Evolutionary conservation across 2,113 vertebrate genomes (phyloP).

Genomic region (Oxyruncus cristatus): DNA sequence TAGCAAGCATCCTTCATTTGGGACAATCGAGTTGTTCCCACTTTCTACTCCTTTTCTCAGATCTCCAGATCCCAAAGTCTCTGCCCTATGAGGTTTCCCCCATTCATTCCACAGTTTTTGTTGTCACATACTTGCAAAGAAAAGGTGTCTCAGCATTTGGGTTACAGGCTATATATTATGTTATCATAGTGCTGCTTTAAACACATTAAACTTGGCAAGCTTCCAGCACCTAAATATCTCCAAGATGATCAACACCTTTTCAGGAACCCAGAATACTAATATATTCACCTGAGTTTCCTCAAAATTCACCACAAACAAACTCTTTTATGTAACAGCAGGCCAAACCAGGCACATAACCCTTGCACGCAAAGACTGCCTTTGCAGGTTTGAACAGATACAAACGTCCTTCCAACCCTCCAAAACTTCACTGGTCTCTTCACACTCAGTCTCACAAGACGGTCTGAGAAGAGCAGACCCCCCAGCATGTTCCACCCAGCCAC

Average conservation of each 20-base stretch:
- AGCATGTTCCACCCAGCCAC: rapidly evolving
- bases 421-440: not conserved
- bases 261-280: not conserved
- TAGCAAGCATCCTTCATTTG: not conserved
- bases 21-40: not conserved
- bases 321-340: not conserved
- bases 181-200: not conserved
- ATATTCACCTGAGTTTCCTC: not conserved
- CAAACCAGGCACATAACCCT: not conserved
- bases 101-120: not conserved
- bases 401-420: not conserved
- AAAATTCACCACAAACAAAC: not conserved
- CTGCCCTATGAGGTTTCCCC: not conserved
- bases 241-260: not conserved
- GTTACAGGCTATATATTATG: not conserved
- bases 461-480: not conserved
- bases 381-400: not conserved
- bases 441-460: not conserved
- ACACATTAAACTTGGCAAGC: not conserved
- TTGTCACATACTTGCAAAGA: not conserved
- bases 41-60: rapidly evolving
- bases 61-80: not conserved
- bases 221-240: not conserved
- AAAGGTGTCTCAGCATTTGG: not conserved
- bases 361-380: not conserved